phyloP scores from a whole-genome alignment of 2,113 vertebrate genomes.

The Poeciliopsis retropinna region DNA sequence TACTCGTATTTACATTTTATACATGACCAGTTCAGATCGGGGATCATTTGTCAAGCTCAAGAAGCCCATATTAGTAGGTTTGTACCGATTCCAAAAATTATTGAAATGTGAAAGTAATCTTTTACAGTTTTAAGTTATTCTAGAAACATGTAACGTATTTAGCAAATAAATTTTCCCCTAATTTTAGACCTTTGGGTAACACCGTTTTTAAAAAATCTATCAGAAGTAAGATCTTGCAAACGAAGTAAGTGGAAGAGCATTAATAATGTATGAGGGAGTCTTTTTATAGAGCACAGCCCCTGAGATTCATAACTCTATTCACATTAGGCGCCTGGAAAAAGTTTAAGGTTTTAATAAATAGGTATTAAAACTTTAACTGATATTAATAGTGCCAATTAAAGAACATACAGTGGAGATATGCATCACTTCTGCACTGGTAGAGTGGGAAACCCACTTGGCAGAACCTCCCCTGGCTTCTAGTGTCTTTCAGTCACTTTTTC shows the following conservation, averaged over 20 bases:
- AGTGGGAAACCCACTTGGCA: slow-evolving; percentile 57
- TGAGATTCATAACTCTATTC: slow-evolving; percentile 80
- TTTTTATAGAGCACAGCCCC: slow-evolving; percentile 81
- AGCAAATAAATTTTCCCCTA: slow-evolving; percentile 69
- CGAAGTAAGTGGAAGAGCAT: slow-evolving; percentile 79
- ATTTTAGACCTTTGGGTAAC: slow-evolving; percentile 76
- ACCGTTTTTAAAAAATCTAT: slow-evolving; percentile 75
- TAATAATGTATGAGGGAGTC: slow-evolving; percentile 78
- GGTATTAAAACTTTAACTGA: slow-evolving; percentile 83
- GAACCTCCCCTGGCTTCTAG: slow-evolving; percentile 32
- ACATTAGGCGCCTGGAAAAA: slow-evolving; percentile 67
- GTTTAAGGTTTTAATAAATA: slow-evolving; percentile 81
- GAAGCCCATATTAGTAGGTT: slow-evolving; percentile 40
- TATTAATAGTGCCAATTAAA: slow-evolving; percentile 83
- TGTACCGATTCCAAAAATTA: slow-evolving; percentile 4
- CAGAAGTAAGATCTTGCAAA: slow-evolving; percentile 72
- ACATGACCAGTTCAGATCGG: slow-evolving; percentile 39
- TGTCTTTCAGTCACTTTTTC: slow-evolving; percentile 14
- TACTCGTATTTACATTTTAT: slow-evolving; percentile 53
- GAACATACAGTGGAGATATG: slow-evolving; percentile 66
- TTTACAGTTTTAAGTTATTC: slow-evolving; percentile 52
- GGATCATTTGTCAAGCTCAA: slow-evolving; percentile 25
- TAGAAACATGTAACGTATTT: slow-evolving; percentile 57
- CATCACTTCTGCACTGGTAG: slow-evolving; percentile 69
- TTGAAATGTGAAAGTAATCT: slow-evolving; percentile 28